These are phyloP conservation scores for Coptodon rendalli DNA, from an alignment of 2,113 vertebrate species.

Conservation along the genomic window DNA sequence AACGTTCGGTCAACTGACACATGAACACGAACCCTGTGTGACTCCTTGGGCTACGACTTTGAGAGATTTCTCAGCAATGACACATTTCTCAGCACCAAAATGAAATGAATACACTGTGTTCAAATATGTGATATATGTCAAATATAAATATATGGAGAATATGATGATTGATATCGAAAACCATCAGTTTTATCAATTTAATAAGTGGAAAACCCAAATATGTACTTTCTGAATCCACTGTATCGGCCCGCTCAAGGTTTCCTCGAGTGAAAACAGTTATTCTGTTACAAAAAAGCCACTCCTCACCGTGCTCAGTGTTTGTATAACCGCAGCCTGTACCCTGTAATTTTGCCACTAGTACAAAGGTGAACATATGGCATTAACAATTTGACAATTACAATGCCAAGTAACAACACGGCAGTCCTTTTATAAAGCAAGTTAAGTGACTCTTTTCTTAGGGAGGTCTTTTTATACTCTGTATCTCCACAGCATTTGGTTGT, in stretches of 20 bases:
- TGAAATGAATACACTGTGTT: background rate
- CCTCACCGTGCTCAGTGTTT: background rate
- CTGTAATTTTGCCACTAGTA: background rate
- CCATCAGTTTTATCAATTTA: background rate
- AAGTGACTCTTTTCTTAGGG: constrained; percentile 4
- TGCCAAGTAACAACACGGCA: background rate
- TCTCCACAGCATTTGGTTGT: constrained; percentile 4
- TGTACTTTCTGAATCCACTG: background rate
- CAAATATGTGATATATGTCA: background rate
- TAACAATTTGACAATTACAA: background rate
- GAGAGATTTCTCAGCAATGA: background rate
- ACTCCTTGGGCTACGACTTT: background rate
- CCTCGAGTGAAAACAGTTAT: background rate
- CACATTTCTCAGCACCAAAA: background rate
- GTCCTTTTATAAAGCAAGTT: background rate
- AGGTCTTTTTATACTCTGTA: background rate
- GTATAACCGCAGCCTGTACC: background rate
- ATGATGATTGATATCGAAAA: background rate
- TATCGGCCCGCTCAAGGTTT: background rate
- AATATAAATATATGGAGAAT: background rate
- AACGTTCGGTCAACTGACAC: rapidly evolving
- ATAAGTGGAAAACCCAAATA: background rate
- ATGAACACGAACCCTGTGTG: background rate
- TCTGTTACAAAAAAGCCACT: background rate
- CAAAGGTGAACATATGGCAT: background rate